Base-by-base conservation (phyloP, 2,113 vertebrate genomes). In the Spea bombifrons region DNA sequence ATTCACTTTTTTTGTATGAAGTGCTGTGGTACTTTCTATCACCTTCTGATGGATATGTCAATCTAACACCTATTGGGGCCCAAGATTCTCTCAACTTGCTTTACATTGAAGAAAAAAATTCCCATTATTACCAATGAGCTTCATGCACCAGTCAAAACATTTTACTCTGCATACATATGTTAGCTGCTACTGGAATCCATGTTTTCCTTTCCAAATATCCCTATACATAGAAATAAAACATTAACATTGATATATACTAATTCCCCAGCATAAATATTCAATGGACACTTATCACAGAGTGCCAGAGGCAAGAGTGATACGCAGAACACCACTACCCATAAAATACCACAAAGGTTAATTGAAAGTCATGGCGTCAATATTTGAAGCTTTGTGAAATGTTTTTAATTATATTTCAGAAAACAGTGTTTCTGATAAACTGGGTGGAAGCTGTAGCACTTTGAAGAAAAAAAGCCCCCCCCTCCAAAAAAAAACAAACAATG, bases 61-160 rank as follows among this genome's bases (percentile, higher is more conserved):
- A 75, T 80, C n/a, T 43, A 80, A 76, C 69, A 71, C 65, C 49
- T 68, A 80, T 52, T 46, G 65, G 71, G 71, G 78, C 30, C 30
- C 49, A 65, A 70, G 77, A 75, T 81, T 76, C 68, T 69, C 65
- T 73, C 67, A 55, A 61, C 30, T 30, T 30, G 30, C 30, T 30
- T 30, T 30, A 30, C 30, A 30, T 30, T 30, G 30, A 30, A 30
- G 30, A 30, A 30, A 30, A 30, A 30, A 30, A 30, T 30, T 30
- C 30, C 30, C 30, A 30, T 30, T 2, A 30, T 30, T 30, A 30
- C 30, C 30, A 55, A 65, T 47, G n/a, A 52, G 69, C 4, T 50
- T 76, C 78, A 80, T 83, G 82, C 68, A 83, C 78, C 78, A 83
- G 66, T 75, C 65, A 30, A 30, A 30, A 30, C 30, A 30, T 30